A percentile compares a stretch with the other conserved stretches of the same genome.
These are phyloP conservation scores for Mobula hypostoma DNA, from an alignment of 2,113 vertebrate genomes.

Conservation along the genomic window DNA sequence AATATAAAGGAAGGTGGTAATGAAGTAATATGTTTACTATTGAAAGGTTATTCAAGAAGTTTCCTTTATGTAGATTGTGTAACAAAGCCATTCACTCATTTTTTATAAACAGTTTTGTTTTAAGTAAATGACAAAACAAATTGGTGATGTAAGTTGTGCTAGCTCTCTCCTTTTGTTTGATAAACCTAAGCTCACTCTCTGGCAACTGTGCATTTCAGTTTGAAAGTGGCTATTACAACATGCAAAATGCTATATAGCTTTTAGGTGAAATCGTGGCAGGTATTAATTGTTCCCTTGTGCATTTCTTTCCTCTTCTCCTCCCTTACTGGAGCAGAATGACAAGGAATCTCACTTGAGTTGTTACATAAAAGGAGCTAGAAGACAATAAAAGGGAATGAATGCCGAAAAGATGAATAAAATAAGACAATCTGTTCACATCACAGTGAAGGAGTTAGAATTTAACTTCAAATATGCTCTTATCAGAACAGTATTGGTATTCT, in stretches of 20 bases:
- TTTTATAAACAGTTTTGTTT: neutral
- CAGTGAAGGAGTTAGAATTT: neutral
- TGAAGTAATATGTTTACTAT: neutral
- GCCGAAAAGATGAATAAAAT: neutral
- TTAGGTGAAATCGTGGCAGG: neutral
- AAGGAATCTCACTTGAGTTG: neutral
- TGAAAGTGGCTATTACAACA: too few relatives aligned
- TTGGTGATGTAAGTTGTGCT: neutral
- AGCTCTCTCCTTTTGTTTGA: neutral
- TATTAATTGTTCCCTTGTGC: neutral
- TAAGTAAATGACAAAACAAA: neutral
- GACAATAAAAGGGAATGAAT: neutral
- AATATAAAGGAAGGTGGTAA: neutral
- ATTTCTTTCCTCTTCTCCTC: neutral
- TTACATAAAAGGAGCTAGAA: neutral
- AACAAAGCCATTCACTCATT: neutral
- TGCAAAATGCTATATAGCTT: neutral
- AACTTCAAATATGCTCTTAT: neutral
- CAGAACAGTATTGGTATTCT: neutral
- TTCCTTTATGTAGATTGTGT: neutral
- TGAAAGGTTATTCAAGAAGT: neutral
- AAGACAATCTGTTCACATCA: neutral
- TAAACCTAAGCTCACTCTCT: neutral
- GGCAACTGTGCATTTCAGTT: neutral
- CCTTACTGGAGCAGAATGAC: neutral